Percentiles rank a stretch among this genome's conserved stretches.
phyloP scores from a whole-genome alignment of 2,888 invertebrate genomes.

The Crematogaster levior region DNA sequence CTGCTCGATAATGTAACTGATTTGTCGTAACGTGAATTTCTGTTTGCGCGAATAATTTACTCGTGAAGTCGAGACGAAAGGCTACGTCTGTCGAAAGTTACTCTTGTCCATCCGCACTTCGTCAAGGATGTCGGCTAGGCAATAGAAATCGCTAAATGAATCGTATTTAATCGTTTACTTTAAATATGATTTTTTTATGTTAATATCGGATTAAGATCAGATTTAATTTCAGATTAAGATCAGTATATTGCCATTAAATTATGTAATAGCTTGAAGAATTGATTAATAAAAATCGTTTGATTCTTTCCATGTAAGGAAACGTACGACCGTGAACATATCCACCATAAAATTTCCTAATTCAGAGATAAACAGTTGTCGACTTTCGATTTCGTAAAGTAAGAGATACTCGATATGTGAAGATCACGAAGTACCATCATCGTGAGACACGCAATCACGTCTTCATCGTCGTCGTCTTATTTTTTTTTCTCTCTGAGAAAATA shows the following conservation, averaged over 20 bases:
- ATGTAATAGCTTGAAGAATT: background rate
- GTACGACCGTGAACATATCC: background rate
- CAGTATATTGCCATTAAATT: background rate
- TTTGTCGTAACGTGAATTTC: conserved; percentile 44
- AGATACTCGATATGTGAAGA: background rate
- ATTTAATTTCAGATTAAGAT: background rate
- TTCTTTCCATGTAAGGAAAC: background rate
- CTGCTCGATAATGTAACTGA: conserved; percentile 42
- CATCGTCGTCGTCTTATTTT: background rate
- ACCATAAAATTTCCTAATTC: background rate
- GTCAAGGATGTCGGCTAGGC: conserved; percentile 5
- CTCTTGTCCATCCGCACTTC: background rate
- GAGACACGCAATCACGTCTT: conserved; percentile 15
- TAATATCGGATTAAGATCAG: background rate
- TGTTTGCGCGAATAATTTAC: conserved; percentile 12
- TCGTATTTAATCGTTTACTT: background rate
- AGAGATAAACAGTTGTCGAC: background rate
- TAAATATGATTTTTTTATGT: background rate
- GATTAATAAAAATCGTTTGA: background rate
- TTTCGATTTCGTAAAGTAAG: background rate
- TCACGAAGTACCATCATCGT: background rate
- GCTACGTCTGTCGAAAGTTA: conserved; percentile 8
- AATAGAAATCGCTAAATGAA: background rate
- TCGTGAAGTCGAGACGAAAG: background rate
- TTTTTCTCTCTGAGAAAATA: background rate